Evolutionary conservation across 2,888 invertebrate genomes (phyloP), one percentile per base, ranked within the genome.

Genomic region (Nebria brevicollis): DNA sequence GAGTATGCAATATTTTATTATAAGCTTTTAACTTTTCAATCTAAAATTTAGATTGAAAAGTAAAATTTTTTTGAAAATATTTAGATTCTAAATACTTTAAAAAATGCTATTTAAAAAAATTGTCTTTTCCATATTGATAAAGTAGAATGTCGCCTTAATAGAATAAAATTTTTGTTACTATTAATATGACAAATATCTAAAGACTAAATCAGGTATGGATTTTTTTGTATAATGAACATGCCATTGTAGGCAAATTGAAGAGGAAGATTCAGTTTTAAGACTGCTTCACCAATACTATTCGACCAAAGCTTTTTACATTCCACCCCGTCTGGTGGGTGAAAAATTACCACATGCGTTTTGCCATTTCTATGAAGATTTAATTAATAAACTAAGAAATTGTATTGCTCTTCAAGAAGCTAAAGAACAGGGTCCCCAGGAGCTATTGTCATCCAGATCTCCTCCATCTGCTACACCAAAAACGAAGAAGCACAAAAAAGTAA

Each of bases 1-100:
- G 86, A 88, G 93, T 93, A 89, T 90, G 90, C 87, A 41, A 13
- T 54, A 54, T 54, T 54, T 54, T 7, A 8, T 54, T 2, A 54
- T 54, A 54, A 11, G 7, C 34, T 34, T 34, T 20, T 20, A 20
- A 0, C 20, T 20, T 20, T 20, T 20, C 20, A 20, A 20, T 20
- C 20, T 20, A 20, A 20, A 20, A 20, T 20, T 20, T 20, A 43
- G 43, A 43, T 10, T 10, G 10, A 43, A 43, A 43, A 43, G 7
- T 43, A 43, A 8, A 10, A 43, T 43, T 8, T 10, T 43, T 43
- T 0, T 43, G 10, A 43, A 43, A 43, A 1, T 43, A 43, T 1
- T 43, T 43, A 10, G 43, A 6, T 43, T 43, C 10, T 43, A 43
- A 8, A 43, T 43, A 43, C 43, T 1, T 43, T 8, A 6, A 43